Conservation (phyloP, 2,797 vertebrate species). For the Aselliscus stoliczkanus region DNA sequence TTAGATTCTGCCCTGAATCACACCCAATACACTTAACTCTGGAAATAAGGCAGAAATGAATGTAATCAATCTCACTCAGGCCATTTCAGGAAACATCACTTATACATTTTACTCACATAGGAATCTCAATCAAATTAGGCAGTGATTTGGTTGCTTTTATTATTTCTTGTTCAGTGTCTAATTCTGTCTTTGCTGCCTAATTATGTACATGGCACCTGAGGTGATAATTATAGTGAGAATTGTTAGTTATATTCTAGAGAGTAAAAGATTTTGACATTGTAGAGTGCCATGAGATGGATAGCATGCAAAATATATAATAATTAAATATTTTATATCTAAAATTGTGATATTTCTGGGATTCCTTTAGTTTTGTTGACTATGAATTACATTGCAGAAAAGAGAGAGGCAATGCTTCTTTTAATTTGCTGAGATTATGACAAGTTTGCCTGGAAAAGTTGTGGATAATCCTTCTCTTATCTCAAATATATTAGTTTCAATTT, state of each 20-base stretch:
- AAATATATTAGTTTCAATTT: neutral
- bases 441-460: neutral
- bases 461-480: neutral
- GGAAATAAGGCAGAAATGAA: constrained; percentile 71
- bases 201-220: constrained; percentile 37
- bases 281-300: neutral
- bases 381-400: neutral
- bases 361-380: neutral
- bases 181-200: constrained; percentile 64
- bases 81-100: constrained; percentile 38
- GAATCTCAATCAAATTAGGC: constrained; percentile 49
- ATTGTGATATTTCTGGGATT: neutral
- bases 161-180: constrained; percentile 52
- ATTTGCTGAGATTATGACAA: neutral
- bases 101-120: neutral
- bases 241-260: constrained; percentile 41
- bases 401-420: neutral
- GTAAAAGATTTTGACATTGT: constrained; percentile 25
- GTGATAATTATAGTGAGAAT: constrained; percentile 1
- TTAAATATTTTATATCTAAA: constrained; percentile 9
- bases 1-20: constrained; percentile 58
- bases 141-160: constrained; percentile 21
- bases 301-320: neutral
- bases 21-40: neutral
- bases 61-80: constrained; percentile 62